Evolutionary conservation across 2,797 vertebrate species (phyloP).

Genomic region (Momotus momota): DNA sequence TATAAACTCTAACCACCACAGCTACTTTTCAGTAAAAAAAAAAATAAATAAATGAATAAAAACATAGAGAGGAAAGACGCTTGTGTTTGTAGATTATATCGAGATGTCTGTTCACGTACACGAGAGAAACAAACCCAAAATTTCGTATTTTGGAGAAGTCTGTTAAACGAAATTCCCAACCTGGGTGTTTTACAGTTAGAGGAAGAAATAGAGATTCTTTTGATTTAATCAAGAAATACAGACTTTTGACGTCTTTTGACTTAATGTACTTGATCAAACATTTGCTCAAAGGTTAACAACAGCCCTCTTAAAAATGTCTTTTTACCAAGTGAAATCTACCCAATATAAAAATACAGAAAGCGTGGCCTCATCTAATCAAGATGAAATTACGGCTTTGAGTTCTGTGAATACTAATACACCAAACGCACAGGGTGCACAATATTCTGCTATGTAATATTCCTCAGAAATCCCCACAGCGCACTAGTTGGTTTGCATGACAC

Average conservation of each 20-base stretch:
- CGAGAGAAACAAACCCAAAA: background rate
- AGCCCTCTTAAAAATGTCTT: background rate
- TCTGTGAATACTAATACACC: background rate
- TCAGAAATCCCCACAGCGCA: background rate
- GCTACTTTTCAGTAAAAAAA: background rate
- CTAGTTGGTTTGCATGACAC: background rate
- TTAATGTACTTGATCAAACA: background rate
- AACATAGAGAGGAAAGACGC: background rate
- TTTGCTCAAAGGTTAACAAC: background rate
- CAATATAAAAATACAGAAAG: background rate
- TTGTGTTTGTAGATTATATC: background rate
- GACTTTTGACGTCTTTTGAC: background rate
- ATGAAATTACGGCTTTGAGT: background rate
- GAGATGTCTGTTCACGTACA: background rate
- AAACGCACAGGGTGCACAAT: fast-evolving
- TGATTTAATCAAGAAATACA: background rate
- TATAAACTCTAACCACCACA: background rate
- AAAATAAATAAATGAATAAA: background rate
- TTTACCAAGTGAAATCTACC: background rate
- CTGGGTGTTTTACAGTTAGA: background rate
- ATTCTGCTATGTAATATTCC: background rate
- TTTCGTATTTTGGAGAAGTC: background rate
- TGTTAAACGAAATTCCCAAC: background rate
- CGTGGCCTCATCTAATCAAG: background rate
- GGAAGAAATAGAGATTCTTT: background rate